These are phyloP conservation scores for Aleiodes leptofemur DNA, from an alignment of 2,888 invertebrate genomes.

Conservation along the genomic window DNA sequence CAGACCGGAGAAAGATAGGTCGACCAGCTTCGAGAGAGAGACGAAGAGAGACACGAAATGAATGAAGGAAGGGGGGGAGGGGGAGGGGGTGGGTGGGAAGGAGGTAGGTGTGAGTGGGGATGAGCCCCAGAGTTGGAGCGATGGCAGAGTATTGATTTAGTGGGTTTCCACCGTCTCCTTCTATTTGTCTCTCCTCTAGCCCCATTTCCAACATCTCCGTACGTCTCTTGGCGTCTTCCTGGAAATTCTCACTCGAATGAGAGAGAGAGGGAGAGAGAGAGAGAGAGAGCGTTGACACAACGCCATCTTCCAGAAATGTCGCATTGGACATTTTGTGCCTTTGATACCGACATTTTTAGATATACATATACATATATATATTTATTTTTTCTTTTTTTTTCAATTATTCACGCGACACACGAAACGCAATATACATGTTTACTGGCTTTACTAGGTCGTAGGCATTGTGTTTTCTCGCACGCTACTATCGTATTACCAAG, in stretches of 20 bases:
- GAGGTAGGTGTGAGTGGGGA: constrained; percentile 60
- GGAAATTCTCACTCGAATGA: constrained; percentile 18
- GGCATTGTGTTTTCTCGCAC: no score
- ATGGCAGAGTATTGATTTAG: constrained; percentile 76
- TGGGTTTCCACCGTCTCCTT: constrained; percentile 75
- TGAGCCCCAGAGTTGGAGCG: constrained; percentile 74
- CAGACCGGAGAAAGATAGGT: constrained; percentile 44
- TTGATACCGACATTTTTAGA: no score
- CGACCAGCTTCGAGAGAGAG: constrained; percentile 50
- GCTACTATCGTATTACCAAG: no score
- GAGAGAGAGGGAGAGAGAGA: no score
- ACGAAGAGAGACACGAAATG: constrained; percentile 56
- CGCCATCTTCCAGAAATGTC: constrained; percentile 24
- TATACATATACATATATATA: no score
- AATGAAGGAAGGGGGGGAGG: constrained; percentile 59
- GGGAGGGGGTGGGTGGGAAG: constrained; percentile 43
- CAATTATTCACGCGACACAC: no score
- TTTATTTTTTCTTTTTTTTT: no score
- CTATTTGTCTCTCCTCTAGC: constrained; percentile 71
- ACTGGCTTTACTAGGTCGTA: no score
- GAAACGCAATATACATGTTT: no score
- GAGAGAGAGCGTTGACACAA: constrained; percentile 20
- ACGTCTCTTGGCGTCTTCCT: constrained; percentile 67
- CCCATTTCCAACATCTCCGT: constrained; percentile 59
- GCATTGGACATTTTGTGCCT: neutral